phyloP scores from a whole-genome alignment of 1,140 invertebrate genomes.

The Apis dorsata region DNA sequence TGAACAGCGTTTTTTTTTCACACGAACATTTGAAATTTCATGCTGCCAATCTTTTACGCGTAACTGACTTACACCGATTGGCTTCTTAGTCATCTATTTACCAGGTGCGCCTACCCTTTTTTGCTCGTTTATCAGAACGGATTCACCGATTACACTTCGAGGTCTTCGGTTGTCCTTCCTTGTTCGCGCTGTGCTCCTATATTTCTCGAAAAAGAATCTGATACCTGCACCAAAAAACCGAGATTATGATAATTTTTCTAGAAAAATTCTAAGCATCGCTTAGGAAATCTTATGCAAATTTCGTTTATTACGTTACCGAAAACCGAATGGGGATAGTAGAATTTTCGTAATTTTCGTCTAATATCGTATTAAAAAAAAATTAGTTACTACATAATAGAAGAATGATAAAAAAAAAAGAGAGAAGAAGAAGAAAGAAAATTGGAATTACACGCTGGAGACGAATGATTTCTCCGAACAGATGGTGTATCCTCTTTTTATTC shows the following conservation, averaged over 20 bases:
- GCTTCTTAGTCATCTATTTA: conserved; percentile 35
- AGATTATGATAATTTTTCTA: background rate
- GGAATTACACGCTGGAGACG: background rate
- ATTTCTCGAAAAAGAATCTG: background rate
- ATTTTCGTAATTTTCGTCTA: no score
- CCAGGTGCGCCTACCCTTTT: conserved; percentile 5
- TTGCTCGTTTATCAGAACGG: conserved; percentile 16
- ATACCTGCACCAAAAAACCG: background rate
- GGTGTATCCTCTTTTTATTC: conserved; percentile 2
- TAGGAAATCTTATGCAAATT: background rate
- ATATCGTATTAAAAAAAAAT: no score
- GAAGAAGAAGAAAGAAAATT: background rate
- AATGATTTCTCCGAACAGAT: conserved; percentile 20
- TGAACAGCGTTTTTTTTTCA: background rate
- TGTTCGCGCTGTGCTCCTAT: background rate
- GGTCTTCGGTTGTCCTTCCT: conserved; percentile 20
- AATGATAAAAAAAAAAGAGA: background rate
- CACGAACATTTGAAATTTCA: conserved; percentile 21
- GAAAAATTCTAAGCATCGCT: no score
- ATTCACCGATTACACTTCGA: conserved; percentile 40
- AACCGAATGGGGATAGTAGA: no score
- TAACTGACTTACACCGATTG: conserved; percentile 41
- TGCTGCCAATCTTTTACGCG: background rate
- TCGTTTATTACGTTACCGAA: no score
- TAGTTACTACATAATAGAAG: no score